Evolutionary conservation across 2,113 vertebrate genomes (phyloP).

Genomic region (Coryphaenoides rupestris): DNA sequence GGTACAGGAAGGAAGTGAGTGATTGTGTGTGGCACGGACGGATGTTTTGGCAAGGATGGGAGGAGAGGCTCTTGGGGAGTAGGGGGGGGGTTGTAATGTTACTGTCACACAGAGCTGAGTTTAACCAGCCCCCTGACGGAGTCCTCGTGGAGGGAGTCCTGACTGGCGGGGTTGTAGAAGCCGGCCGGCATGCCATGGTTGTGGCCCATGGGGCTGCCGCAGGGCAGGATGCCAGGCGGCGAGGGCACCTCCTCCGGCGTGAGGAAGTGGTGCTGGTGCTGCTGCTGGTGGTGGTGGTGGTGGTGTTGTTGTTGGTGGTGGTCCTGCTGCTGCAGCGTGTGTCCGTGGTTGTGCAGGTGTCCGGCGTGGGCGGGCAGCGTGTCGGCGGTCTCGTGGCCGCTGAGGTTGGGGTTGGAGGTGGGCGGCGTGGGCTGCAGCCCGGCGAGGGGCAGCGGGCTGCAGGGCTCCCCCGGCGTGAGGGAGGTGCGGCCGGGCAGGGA

Average conservation of each 20-base stretch:
- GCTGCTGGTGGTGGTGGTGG: conserved; percentile 45
- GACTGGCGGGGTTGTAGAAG: conserved; percentile 88
- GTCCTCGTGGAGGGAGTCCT: conserved; percentile 95
- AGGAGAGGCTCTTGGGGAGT: conserved; percentile 15
- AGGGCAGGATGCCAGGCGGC: conserved; percentile 84
- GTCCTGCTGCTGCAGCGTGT: conserved; percentile 50
- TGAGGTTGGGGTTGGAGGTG: conserved; percentile 88
- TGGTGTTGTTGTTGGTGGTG: conserved; percentile 37
- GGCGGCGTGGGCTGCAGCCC: conserved; percentile 89
- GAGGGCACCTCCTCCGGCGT: conserved; percentile 91
- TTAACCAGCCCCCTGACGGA: conserved; percentile 94
- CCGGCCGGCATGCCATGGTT: conserved; percentile 81
- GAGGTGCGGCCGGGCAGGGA: conserved; percentile 77
- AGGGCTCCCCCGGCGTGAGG: conserved; percentile 78
- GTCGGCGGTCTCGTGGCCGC: conserved; percentile 77
- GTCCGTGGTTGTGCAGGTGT: too few relatives aligned
- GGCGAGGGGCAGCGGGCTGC: conserved; percentile 82
- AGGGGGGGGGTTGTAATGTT: too few relatives aligned
- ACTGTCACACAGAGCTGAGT: conserved; percentile 93
- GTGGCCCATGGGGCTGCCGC: conserved; percentile 82
- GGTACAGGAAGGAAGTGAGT: not conserved
- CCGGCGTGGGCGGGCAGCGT: conserved; percentile 76
- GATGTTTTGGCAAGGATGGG: conserved; percentile 4
- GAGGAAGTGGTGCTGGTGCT: conserved; percentile 84
- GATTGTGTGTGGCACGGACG: not conserved